Percentiles rank a stretch among this genome's conserved stretches.
Conservation (phyloP, 2,797 vertebrate species). For the Moxostoma hubbsi region DNA sequence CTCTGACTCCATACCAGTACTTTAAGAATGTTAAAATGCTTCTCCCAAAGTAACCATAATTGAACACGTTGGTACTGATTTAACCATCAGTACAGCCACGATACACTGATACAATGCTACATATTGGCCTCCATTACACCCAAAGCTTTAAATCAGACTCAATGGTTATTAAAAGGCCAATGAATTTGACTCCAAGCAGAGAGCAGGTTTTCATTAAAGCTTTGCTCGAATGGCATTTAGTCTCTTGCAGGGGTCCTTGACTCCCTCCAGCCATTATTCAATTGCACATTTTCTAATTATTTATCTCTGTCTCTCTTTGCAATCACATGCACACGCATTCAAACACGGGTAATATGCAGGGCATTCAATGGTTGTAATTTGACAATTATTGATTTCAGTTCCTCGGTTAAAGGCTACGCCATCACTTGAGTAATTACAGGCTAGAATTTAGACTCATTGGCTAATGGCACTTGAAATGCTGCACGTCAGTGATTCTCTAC, state of each 20-base stretch:
- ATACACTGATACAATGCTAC: background rate
- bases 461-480: conserved; percentile 62
- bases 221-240: conserved; percentile 2
- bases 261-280: conserved; percentile 13
- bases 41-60: too few relatives aligned
- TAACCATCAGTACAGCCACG: too few relatives aligned
- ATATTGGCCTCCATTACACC: background rate
- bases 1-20: too few relatives aligned
- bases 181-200: background rate
- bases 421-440: conserved; percentile 76
- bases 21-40: too few relatives aligned
- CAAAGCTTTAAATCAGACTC: background rate
- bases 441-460: conserved; percentile 70
- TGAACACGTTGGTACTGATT: too few relatives aligned
- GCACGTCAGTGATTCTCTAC: conserved; percentile 56
- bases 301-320: background rate
- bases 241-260: conserved; percentile 2
- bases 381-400: conserved; percentile 71
- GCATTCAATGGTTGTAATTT: conserved; percentile 75
- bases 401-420: conserved; percentile 68
- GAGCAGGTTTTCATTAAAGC: background rate
- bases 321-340: background rate
- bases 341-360: conserved; percentile 69
- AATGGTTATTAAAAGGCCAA: background rate
- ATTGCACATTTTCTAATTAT: conserved; percentile 59